phyloP scores from a whole-genome alignment of 2,888 invertebrate genomes.

The Macaria liturata region DNA sequence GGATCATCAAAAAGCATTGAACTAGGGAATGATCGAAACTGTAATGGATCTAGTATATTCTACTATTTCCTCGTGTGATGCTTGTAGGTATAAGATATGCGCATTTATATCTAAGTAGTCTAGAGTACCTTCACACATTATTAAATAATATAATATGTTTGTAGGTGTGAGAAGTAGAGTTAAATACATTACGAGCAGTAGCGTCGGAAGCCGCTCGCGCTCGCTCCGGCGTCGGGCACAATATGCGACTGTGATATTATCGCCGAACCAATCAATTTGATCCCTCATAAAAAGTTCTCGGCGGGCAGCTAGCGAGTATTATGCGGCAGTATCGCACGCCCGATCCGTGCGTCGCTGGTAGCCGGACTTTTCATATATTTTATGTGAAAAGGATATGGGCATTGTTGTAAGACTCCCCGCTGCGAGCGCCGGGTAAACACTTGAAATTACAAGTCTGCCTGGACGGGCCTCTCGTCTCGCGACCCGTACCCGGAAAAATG shows the following conservation, averaged over 20 bases:
- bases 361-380: conserved; percentile 81
- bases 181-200: conserved; percentile 51
- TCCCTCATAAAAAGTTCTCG: conserved; percentile 81
- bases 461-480: conserved; percentile 51
- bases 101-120: conserved; percentile 55
- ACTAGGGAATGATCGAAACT: conserved; percentile 4
- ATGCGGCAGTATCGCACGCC: conserved; percentile 70
- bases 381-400: conserved; percentile 82
- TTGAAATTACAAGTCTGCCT: conserved; percentile 79
- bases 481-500: conserved; percentile 60
- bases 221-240: conserved; percentile 47
- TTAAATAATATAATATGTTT: conserved; percentile 59
- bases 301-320: conserved; percentile 72
- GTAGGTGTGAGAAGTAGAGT: conserved; percentile 67
- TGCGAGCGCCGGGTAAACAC: conserved; percentile 75
- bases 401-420: conserved; percentile 78
- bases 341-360: conserved; percentile 75
- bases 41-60: conserved; percentile 1
- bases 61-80: too few species aligned
- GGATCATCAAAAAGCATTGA: conserved; percentile 18
- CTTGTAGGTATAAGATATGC: conserved; percentile 51
- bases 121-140: conserved; percentile 49
- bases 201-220: conserved; percentile 50
- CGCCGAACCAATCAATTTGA: conserved; percentile 82
- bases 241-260: conserved; percentile 75